Evolutionary conservation across 2,113 vertebrate genomes (phyloP), one percentile per base, ranked within the genome.

Genomic region (Hippopotamus amphibius): DNA sequence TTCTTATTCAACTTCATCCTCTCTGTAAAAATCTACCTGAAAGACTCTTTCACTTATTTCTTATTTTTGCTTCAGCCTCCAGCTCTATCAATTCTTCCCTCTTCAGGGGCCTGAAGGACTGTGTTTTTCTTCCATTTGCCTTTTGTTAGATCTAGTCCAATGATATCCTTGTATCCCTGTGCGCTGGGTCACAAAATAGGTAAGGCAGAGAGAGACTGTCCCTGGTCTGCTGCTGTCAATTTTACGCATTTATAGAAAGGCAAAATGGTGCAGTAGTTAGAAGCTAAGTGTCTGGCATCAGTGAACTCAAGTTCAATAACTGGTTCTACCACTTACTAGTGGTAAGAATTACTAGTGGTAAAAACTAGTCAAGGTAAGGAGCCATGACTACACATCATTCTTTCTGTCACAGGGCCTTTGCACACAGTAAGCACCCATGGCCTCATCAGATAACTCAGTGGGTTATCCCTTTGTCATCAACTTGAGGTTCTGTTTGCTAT

Each of bases 231-330:
- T 53, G 61, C 61, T 79, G 1, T 74, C n/a, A 83, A 1, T 63
- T 86, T 94, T 84, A 30, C 50, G 4, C 26, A 33, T 95, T 90
- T 93, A 11, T 37, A 96, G 50, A 74, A 90, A 84, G 26, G 53
- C 43, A 48, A 88, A 72, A 6, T 71, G 68, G 57, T 28, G 1
- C 11, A 37, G 46, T n/a, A 43, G 72, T 92, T 69, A 61, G 61
- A n/a, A 87, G 14, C 24, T 48, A 59, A 90, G 26, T 8, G 11
- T 69, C 68, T 87, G 68, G 57, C 14, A 80, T 65, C 16, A 90
- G 30, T 33, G 22, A 21, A 61, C 37, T 74, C 33, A 30, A 50
- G 22, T 76, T 93, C 11, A 37, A 1, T 65, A 68, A 77, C 7
- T 55, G 9, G 8, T 50, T 43, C 33, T 77, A 8, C 11, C 50